These are phyloP conservation scores for Pristionchus japonicus DNA, from an alignment of 2,888 invertebrate genomes.

Conservation along the genomic window DNA sequence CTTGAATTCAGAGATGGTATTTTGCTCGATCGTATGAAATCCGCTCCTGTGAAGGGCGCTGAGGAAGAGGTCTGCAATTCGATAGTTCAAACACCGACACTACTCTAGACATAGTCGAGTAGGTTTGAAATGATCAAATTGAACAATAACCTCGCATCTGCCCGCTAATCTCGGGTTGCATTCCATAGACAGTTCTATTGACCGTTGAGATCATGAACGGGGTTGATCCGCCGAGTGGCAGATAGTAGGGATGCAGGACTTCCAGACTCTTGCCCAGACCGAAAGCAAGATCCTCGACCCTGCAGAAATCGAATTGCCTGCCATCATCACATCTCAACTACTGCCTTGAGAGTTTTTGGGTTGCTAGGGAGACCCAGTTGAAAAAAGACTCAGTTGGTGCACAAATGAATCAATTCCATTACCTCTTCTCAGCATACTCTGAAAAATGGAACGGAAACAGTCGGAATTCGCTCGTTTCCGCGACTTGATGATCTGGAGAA, in stretches of 20 bases:
- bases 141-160: not conserved
- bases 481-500: not conserved
- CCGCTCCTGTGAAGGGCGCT: not conserved
- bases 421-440: not conserved
- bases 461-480: not conserved
- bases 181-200: not conserved
- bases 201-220: not conserved
- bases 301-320: not conserved
- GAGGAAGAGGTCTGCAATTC: not conserved
- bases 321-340: too few relatives aligned
- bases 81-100: too few relatives aligned
- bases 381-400: not conserved
- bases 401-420: not conserved
- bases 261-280: not conserved
- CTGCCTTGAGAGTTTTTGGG: not conserved
- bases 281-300: not conserved
- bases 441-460: not conserved
- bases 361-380: not conserved
- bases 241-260: not conserved
- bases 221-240: not conserved
- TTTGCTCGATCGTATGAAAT: not conserved
- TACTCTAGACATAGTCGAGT: too few relatives aligned
- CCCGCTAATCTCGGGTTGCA: not conserved
- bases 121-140: too few relatives aligned
- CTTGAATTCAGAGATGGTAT: not conserved